Percentiles rank a stretch among this genome's conserved stretches.
Evolutionary conservation across 1,140 invertebrate genomes (phyloP).

Genomic region (Formica exsecta): DNA sequence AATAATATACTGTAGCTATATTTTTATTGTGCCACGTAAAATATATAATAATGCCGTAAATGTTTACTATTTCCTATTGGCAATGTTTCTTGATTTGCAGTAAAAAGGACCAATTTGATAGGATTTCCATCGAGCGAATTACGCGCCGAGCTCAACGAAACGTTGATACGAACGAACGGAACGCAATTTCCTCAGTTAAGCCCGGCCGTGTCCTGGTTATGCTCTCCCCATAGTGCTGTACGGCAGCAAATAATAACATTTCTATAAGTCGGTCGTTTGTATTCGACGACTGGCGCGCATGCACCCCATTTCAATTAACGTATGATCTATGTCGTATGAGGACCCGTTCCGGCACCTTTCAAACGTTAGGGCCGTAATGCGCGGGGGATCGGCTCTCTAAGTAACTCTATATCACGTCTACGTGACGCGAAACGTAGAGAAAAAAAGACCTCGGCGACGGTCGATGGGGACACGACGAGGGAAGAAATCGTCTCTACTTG

Average conservation of each 20-base stretch:
- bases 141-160: constrained; percentile 57
- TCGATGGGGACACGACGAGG: constrained; percentile 29
- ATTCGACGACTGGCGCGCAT: constrained; percentile 83
- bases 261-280: constrained; percentile 87
- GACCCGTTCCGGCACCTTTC: constrained; percentile 82
- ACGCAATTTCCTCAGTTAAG: constrained; percentile 79
- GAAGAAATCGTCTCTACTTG: constrained; percentile 62
- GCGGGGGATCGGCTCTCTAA: constrained; percentile 84
- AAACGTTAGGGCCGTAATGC: constrained; percentile 81
- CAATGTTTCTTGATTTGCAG: constrained; percentile 42
- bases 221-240: constrained; percentile 38
- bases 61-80: not conserved
- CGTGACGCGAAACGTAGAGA: constrained; percentile 83
- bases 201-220: constrained; percentile 45
- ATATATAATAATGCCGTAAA: not conserved
- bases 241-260: constrained; percentile 85
- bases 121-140: constrained; percentile 11
- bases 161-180: constrained; percentile 64
- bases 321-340: constrained; percentile 87
- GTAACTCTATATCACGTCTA: constrained; percentile 87
- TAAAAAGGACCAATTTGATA: constrained; percentile 39
- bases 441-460: constrained; percentile 74
- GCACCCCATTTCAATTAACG: constrained; percentile 87
- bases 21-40: not conserved
- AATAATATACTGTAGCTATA: too few species aligned